phyloP scores from a whole-genome alignment of 2,113 vertebrate species.

The Gymnogyps californianus region DNA sequence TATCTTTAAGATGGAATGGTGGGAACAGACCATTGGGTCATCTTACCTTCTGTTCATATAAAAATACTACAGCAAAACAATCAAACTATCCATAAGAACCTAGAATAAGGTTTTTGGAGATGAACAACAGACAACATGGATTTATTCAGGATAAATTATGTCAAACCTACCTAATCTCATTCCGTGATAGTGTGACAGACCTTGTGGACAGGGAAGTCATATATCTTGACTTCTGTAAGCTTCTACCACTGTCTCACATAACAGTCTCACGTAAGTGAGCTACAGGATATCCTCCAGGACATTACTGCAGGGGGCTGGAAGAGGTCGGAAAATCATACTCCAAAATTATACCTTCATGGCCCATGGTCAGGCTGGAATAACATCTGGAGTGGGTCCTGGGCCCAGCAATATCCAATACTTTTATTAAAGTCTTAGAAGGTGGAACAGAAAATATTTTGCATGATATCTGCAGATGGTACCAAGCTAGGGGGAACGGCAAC shows the following conservation, averaged over 20 bases:
- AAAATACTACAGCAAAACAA: background rate
- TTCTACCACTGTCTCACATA: background rate
- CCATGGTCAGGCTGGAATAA: background rate
- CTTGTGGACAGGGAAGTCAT: background rate
- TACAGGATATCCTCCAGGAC: background rate
- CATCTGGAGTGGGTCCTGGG: background rate
- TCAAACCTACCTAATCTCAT: background rate
- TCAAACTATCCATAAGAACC: background rate
- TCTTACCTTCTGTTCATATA: background rate
- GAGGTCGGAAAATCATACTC: background rate
- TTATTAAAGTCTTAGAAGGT: background rate
- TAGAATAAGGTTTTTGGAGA: background rate
- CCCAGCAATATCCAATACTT: background rate
- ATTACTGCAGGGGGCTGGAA: background rate
- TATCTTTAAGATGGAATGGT: background rate
- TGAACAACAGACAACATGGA: background rate
- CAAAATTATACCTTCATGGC: background rate
- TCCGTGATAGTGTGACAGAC: background rate
- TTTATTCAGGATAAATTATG: background rate
- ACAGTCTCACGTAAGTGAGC: background rate
- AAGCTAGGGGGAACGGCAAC: background rate
- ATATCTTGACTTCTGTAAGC: background rate
- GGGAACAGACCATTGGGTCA: background rate
- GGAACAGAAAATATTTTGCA: background rate
- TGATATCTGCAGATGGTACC: constrained; percentile 19